Conservation (phyloP, 1,140 invertebrate genomes). For the Zeugodacus cucurbitae region DNA sequence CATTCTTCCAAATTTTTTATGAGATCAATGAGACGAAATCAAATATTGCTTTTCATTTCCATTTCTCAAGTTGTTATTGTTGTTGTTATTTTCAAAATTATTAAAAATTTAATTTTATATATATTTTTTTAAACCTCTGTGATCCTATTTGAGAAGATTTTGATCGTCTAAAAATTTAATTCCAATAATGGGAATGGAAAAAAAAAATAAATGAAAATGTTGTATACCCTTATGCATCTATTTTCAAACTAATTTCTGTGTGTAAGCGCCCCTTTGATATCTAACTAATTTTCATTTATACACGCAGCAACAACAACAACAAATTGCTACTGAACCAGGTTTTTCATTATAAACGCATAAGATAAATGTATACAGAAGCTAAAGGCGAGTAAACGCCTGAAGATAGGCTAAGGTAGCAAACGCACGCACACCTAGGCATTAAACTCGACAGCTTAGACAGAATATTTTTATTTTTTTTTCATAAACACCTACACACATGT, state of each 20-base stretch:
- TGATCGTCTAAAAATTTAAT: too few relatives aligned
- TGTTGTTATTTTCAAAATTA: too few relatives aligned
- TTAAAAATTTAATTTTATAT: too few relatives aligned
- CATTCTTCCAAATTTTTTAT: too few relatives aligned
- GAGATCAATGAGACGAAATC: too few relatives aligned
- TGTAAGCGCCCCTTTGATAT: not conserved
- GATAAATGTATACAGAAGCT: not conserved
- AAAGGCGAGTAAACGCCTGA: not conserved
- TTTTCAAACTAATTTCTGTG: not conserved
- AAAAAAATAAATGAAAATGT: too few relatives aligned
- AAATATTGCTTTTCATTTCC: too few relatives aligned
- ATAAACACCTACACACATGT: not conserved
- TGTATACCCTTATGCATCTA: not conserved
- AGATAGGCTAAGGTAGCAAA: not conserved
- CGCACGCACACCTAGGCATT: not conserved
- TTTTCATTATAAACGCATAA: not conserved
- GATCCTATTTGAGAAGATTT: too few relatives aligned
- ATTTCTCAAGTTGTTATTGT: too few relatives aligned
- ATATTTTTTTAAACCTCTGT: too few relatives aligned
- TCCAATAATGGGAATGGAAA: too few relatives aligned
- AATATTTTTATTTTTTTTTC: not conserved
- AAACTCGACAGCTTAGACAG: not conserved
- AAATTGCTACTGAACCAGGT: not conserved
- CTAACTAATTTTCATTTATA: slow-evolving; percentile 19
- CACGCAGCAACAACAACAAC: not conserved